Evolutionary conservation across 1,140 invertebrate species (phyloP).

Genomic region (Cryptotermes secundus): DNA sequence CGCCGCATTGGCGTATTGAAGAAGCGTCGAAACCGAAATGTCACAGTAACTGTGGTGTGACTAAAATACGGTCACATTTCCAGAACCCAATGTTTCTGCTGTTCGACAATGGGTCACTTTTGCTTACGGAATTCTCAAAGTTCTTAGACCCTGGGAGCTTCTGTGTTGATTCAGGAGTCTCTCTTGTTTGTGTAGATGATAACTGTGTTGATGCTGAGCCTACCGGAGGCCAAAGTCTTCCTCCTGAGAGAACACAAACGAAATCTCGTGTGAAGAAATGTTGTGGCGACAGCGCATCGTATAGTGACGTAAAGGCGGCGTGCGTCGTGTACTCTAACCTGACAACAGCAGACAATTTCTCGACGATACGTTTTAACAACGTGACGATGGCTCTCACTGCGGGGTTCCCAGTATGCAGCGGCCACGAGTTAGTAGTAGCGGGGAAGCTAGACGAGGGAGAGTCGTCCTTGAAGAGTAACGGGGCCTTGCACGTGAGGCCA

Average conservation of each 20-base stretch:
- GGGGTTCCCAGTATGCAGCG: constrained; percentile 56
- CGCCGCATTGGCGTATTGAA: constrained; percentile 51
- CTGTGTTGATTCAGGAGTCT: constrained; percentile 50
- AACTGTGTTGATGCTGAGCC: constrained; percentile 50
- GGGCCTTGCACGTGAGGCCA: constrained; percentile 33
- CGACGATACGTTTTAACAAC: constrained; percentile 45
- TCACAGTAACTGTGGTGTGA: constrained; percentile 42
- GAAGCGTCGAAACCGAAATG: constrained; percentile 48
- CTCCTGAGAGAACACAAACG: constrained; percentile 42
- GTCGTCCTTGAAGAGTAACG: background rate
- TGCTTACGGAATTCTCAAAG: constrained; percentile 46
- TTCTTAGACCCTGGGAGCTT: constrained; percentile 41
- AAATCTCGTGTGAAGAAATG: constrained; percentile 54
- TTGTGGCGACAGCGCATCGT: constrained; percentile 57
- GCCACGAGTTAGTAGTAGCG: constrained; percentile 46
- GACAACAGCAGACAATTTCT: constrained; percentile 58
- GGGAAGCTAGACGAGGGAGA: constrained; percentile 45
- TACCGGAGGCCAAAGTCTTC: constrained; percentile 43
- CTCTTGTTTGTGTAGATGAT: constrained; percentile 47
- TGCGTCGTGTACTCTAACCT: constrained; percentile 45
- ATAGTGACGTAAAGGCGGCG: constrained; percentile 53
- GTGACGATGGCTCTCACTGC: constrained; percentile 33
- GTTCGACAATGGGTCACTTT: constrained; percentile 57
- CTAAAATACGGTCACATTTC: background rate
- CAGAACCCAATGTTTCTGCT: constrained; percentile 45